These are phyloP conservation scores for Phenganax marumi DNA, from an alignment of 92 coral and sea anemone genomes.

Conservation along the genomic window DNA sequence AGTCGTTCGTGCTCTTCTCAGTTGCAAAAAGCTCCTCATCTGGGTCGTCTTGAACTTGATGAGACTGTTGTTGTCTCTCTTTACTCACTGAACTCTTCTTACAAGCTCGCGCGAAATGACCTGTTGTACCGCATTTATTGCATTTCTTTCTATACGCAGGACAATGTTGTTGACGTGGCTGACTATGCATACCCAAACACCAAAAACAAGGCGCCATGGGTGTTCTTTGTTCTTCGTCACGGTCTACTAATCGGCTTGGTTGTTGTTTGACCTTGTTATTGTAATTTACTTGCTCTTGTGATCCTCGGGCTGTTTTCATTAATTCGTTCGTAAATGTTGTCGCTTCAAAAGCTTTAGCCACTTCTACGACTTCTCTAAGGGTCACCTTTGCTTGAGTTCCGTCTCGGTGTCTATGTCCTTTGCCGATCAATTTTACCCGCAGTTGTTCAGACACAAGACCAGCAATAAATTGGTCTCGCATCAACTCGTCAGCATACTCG, in stretches of 20 bases:
- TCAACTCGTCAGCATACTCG: conserved; percentile 31
- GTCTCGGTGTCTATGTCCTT: no score
- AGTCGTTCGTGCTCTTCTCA: neutral
- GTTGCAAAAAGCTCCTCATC: conserved; percentile 11
- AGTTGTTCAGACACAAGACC: conserved; percentile 27
- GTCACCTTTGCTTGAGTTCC: no score
- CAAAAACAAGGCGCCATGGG: neutral
- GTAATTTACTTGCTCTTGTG: no score
- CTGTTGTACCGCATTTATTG: neutral
- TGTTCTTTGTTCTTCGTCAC: no score
- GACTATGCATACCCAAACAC: neutral
- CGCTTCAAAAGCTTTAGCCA: no score
- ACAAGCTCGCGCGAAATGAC: conserved; percentile 21
- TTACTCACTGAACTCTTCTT: conserved; percentile 5
- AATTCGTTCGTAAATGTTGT: no score
- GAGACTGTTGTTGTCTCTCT: conserved; percentile 22
- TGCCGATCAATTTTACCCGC: no score
- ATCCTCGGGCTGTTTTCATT: no score
- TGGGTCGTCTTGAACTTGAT: conserved; percentile 1
- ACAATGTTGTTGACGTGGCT: conserved; percentile 13
- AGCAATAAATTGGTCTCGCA: conserved; percentile 32
- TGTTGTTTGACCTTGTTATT: no score
- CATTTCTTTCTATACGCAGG: conserved; percentile 9
- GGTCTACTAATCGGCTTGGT: no score
- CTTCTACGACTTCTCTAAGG: no score